Evolutionary conservation across 2,888 invertebrate genomes (phyloP), one percentile per base, ranked within the genome.

Genomic region (Gnatocerus cornutus): DNA sequence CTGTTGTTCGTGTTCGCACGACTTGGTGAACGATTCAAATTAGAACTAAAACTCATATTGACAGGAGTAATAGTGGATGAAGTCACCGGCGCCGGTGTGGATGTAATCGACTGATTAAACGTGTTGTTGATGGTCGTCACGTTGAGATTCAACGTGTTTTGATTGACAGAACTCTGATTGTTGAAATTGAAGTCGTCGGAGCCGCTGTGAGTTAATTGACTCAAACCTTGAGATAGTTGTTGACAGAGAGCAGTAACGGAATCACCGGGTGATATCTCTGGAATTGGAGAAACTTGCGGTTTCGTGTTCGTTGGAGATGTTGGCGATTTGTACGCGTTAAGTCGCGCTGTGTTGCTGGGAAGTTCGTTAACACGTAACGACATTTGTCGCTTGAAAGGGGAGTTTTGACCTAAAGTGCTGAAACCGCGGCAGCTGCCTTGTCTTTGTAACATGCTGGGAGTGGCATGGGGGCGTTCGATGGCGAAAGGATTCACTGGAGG

Each of bases 341-440:
- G 88, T 53, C 98, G 90, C 86, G 97, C 97, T 79, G 97, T 87
- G 83, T 96, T 98, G 80, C 98, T 98, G 68, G 98, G 98, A 85
- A 98, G 89, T 87, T 98, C 98, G 84, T 93, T 95, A 79, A 98
- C 92, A 72, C 98, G 92, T 74, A 98, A 89, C 71, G 98, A 98
- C 89, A 98, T 92, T 85, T 98, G 97, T 46, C 98, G 90, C 87
- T 99, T 98, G 87, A 96, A 99, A 71, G 94, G 98, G 12, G 96
- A 96, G 80, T 93, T 94, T 85, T 88, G 92, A 80, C 87, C 88
- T 70, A 88, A 84, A 80, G 94, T 94, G 78, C 92, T 90, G 85
- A 98, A 95, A 53, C 96, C 96, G 61, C 97, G 89, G 88, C 97
- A 97, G 71, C 97, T 97, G 74, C 97, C 96, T 86, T 99, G 98